A percentile compares a stretch with the other conserved stretches of the same genome.
These are phyloP conservation scores for Oncopodura yosiiana DNA, from an alignment of 1,140 invertebrate species.

Conservation along the genomic window DNA sequence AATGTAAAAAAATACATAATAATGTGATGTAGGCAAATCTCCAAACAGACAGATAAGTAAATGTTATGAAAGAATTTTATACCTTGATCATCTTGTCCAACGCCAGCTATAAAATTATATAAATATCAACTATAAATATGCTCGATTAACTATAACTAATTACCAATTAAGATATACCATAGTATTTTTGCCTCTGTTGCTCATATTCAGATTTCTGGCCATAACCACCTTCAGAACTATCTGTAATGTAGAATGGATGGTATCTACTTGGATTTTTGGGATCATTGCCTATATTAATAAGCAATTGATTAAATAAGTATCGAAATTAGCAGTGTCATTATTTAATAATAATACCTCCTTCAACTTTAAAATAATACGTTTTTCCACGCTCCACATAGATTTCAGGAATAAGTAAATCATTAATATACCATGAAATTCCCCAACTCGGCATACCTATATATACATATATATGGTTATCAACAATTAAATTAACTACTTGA, in stretches of 20 bases:
- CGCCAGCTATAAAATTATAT: no score
- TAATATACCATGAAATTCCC: constrained; percentile 90
- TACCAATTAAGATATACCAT: no score
- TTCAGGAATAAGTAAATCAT: constrained; percentile 80
- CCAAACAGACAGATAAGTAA: no score
- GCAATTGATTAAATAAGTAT: background rate
- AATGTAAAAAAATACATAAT: no score
- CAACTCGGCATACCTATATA: constrained; percentile 60
- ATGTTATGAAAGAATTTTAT: no score
- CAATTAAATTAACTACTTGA: background rate
- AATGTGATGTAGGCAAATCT: no score
- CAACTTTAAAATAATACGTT: constrained; percentile 77
- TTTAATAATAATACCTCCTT: constrained; percentile 53
- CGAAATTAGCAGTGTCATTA: background rate
- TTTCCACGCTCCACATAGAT: constrained; percentile 76
- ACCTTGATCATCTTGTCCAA: no score
- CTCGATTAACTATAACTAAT: no score
- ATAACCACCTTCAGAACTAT: constrained; percentile 70
- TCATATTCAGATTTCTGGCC: constrained; percentile 61
- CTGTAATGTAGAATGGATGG: constrained; percentile 90
- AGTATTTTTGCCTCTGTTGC: constrained; percentile 58
- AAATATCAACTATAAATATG: no score
- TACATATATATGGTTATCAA: constrained; percentile 7
- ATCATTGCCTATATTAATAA: constrained; percentile 41
- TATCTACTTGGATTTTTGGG: constrained; percentile 52